Conservation (phyloP, 2,113 vertebrate species). For the Rhinoderma darwinii region DNA sequence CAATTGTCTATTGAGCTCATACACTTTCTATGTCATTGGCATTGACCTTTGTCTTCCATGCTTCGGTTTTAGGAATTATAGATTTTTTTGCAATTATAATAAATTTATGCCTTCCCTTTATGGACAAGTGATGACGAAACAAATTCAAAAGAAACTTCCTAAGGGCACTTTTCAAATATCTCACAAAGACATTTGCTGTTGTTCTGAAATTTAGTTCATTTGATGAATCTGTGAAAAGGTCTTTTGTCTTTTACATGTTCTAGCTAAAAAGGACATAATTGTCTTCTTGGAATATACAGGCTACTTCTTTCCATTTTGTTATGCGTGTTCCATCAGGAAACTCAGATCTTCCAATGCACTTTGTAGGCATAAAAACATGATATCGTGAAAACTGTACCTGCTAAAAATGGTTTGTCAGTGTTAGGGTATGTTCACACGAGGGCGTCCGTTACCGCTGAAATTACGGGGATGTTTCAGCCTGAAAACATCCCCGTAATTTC, state of each 20-base stretch:
- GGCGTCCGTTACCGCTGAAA: too few relatives aligned
- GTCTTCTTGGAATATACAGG: background rate
- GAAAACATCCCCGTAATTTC: too few relatives aligned
- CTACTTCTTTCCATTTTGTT: background rate
- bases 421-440: too few relatives aligned
- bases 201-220: background rate
- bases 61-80: background rate
- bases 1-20: background rate
- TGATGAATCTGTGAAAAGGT: conserved; percentile 25
- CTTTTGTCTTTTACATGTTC: background rate
- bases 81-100: background rate
- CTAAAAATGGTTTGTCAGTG: too few relatives aligned
- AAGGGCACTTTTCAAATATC: conserved; percentile 18
- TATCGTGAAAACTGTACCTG: background rate
- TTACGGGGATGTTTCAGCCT: too few relatives aligned
- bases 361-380: too few relatives aligned
- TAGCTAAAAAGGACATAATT: conserved; percentile 9
- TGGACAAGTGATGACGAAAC: conserved; percentile 1
- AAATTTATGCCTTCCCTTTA: background rate
- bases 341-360: background rate
- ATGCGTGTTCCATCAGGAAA: background rate
- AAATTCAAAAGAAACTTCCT: conserved; percentile 15
- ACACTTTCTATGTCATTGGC: background rate
- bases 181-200: conserved; percentile 17
- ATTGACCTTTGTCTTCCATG: conserved; percentile 26